A percentile compares a stretch with the other conserved stretches of the same genome.
These are phyloP conservation scores for Amphilophus citrinellus DNA, from an alignment of 2,113 vertebrate genomes.

Conservation along the genomic window DNA sequence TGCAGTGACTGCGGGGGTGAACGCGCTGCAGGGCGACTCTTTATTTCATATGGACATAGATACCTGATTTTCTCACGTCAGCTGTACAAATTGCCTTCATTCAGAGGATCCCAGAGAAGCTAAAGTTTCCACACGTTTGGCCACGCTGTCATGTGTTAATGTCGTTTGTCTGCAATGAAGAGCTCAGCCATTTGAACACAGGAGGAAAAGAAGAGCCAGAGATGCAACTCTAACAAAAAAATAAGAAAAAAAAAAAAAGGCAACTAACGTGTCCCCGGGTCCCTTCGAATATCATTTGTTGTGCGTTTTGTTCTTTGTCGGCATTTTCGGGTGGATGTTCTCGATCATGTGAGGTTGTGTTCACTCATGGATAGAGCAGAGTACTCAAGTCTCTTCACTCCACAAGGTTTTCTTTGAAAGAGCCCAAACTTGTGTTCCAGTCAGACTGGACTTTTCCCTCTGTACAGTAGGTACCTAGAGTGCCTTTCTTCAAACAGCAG, in stretches of 20 bases:
- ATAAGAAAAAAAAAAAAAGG: neutral
- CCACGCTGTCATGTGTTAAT: neutral
- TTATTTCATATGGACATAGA: conserved; percentile 42
- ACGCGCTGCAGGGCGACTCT: neutral
- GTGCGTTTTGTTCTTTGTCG: conserved; percentile 12
- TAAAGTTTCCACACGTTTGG: neutral
- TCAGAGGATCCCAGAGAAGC: conserved; percentile 30
- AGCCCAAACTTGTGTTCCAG: conserved; percentile 49
- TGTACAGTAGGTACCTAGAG: conserved; percentile 82
- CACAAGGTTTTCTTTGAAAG: conserved; percentile 32
- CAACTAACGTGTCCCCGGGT: neutral
- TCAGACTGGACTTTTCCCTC: conserved; percentile 61
- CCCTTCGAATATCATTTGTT: conserved; percentile 1
- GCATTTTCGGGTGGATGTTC: conserved; percentile 25
- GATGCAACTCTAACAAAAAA: conserved; percentile 28
- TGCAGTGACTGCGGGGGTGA: neutral
- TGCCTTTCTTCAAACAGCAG: conserved; percentile 82
- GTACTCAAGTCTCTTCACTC: conserved; percentile 22
- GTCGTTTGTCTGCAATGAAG: neutral
- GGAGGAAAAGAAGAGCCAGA: conserved; percentile 11
- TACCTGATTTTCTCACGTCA: conserved; percentile 22
- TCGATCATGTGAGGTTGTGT: neutral
- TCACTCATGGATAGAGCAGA: conserved; percentile 21
- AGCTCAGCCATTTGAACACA: neutral
- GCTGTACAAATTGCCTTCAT: conserved; percentile 65